A percentile compares a stretch with the other conserved stretches of the same genome.
Evolutionary conservation across 2,113 vertebrate genomes (phyloP).

Genomic region (Pampusana beccarii): DNA sequence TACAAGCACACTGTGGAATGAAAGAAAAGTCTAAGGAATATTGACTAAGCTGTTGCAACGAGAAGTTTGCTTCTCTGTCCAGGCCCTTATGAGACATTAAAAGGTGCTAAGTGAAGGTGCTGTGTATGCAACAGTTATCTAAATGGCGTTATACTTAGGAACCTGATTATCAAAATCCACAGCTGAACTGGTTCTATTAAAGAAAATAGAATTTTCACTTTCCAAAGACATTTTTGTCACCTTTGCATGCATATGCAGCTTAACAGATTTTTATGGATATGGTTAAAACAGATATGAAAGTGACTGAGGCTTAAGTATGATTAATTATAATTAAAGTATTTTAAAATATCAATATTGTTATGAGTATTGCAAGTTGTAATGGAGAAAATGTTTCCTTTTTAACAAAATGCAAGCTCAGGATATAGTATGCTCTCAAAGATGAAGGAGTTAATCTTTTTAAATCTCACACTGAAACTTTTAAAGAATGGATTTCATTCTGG

Average conservation of each 20-base stretch:
- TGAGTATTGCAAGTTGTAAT: background rate
- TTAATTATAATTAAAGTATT: background rate
- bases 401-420: background rate
- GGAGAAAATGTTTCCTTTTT: background rate
- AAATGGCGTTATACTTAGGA: background rate
- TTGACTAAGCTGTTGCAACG: background rate
- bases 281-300: background rate
- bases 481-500: background rate
- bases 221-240: background rate
- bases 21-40: background rate
- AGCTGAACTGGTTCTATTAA: background rate
- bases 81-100: background rate
- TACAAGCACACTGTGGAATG: background rate
- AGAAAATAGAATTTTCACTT: background rate
- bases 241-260: background rate
- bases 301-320: background rate
- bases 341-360: background rate
- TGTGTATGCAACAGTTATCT: background rate
- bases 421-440: background rate
- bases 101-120: background rate
- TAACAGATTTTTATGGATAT: background rate
- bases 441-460: slow-evolving; percentile 9
- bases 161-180: background rate
- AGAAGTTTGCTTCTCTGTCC: background rate
- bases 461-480: background rate